Conservation (phyloP, 2,797 vertebrate genomes). For the Anomalospiza imberbis region DNA sequence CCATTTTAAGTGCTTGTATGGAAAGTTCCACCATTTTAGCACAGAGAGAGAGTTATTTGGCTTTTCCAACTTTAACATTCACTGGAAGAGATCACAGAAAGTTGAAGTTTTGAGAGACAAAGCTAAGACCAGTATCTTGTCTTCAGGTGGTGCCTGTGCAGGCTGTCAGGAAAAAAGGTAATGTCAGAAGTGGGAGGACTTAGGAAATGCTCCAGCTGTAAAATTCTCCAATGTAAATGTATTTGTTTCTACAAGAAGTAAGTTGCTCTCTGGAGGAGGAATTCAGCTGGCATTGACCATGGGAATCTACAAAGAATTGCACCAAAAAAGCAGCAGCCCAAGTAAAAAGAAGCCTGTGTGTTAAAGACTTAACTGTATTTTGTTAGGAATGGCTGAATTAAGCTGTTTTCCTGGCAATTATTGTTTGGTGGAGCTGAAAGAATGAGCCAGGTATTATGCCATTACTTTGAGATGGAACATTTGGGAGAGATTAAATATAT, state of each 20-base stretch:
- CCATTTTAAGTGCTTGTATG: not conserved
- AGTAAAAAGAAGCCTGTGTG: not conserved
- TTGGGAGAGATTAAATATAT: constrained; percentile 12
- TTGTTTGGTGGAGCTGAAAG: constrained; percentile 30
- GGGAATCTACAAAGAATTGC: not conserved
- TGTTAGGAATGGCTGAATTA: constrained; percentile 11
- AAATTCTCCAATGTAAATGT: not conserved
- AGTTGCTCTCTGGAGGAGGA: not conserved
- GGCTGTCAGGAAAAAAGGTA: not conserved
- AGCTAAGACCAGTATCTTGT: not conserved
- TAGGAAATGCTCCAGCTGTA: not conserved
- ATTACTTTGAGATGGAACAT: constrained; percentile 19
- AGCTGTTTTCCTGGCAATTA: constrained; percentile 17
- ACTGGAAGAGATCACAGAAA: not conserved
- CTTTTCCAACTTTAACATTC: not conserved
- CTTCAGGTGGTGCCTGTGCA: not conserved
- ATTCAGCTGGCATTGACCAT: not conserved
- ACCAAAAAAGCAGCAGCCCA: not conserved
- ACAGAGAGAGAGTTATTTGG: not conserved
- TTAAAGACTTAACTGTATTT: not conserved
- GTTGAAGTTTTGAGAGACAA: not conserved
- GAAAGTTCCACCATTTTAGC: not conserved
- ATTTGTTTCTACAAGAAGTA: not conserved
- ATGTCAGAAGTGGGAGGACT: not conserved
- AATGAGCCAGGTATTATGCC: constrained; percentile 41